A percentile compares a stretch with the other conserved stretches of the same genome.
These are phyloP conservation scores for Hassar affinis DNA, from an alignment of 2,113 vertebrate genomes.

Conservation along the genomic window DNA sequence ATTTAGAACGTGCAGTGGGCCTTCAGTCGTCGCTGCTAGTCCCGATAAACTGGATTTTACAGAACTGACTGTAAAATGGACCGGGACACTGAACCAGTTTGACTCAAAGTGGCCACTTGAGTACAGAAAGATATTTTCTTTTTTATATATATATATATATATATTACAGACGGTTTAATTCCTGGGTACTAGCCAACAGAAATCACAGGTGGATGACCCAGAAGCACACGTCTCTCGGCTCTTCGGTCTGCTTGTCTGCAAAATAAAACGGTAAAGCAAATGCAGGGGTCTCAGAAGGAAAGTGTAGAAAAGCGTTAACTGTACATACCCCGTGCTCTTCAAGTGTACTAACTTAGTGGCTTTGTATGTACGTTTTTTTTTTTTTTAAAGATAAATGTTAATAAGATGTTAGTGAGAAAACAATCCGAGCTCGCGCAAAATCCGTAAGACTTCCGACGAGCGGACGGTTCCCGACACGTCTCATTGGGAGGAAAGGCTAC, in stretches of 20 bases:
- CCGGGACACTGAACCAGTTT: neutral
- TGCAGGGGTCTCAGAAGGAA: slow-evolving; percentile 1
- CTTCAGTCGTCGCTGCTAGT: neutral
- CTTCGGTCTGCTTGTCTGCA: neutral
- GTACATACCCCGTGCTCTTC: slow-evolving; percentile 51
- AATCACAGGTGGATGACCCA: neutral
- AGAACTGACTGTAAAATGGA: neutral
- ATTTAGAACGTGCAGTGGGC: neutral
- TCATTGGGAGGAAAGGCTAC: neutral
- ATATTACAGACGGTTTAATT: neutral
- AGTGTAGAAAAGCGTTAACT: neutral
- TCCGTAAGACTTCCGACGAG: neutral
- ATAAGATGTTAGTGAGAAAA: neutral
- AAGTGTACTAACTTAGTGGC: slow-evolving; percentile 47
- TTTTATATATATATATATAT: no score
- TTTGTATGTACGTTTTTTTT: slow-evolving; percentile 50
- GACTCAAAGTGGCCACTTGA: neutral
- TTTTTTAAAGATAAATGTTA: slow-evolving; percentile 35
- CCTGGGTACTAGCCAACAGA: neutral
- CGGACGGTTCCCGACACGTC: neutral
- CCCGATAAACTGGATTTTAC: neutral
- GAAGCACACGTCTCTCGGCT: slow-evolving; percentile 28
- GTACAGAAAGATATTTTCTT: neutral
- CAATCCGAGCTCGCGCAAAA: neutral
- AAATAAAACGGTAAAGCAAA: neutral